Conservation (phyloP, 1,140 invertebrate species). For the Drosophila arawakana region DNA sequence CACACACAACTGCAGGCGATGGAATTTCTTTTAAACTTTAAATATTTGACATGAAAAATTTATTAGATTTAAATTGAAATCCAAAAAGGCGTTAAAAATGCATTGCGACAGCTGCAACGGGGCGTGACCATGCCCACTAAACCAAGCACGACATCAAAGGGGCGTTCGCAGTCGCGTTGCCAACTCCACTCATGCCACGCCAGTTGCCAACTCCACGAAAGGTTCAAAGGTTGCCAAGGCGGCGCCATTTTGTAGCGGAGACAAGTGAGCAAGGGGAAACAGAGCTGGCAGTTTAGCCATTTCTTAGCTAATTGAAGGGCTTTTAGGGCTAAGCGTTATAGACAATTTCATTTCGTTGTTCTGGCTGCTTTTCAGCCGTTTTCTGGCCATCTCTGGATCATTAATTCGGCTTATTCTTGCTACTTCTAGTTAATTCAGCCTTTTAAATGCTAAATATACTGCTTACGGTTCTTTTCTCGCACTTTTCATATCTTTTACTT, state of each 20-base stretch:
- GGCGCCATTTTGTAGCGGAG: slow-evolving; percentile 50
- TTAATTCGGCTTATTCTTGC: too few species aligned
- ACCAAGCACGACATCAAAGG: background rate
- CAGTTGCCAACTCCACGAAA: slow-evolving; percentile 16
- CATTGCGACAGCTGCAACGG: slow-evolving; percentile 55
- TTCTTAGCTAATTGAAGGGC: too few species aligned
- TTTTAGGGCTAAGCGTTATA: too few species aligned
- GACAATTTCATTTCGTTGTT: too few species aligned
- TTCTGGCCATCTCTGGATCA: too few species aligned
- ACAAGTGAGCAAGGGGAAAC: background rate
- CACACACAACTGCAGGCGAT: slow-evolving; percentile 21
- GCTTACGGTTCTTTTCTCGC: too few species aligned
- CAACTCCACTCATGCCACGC: slow-evolving; percentile 10
- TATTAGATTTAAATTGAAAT: slow-evolving; percentile 55
- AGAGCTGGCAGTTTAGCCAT: too few species aligned
- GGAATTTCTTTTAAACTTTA: slow-evolving; percentile 25
- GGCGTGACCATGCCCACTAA: slow-evolving; percentile 35
- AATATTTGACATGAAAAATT: slow-evolving; percentile 62
- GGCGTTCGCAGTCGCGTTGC: slow-evolving; percentile 17
- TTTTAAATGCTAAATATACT: too few species aligned
- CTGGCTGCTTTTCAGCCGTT: too few species aligned
- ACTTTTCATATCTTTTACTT: too few species aligned
- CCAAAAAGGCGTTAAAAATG: slow-evolving; percentile 36
- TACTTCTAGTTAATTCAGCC: too few species aligned
- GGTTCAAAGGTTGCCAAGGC: slow-evolving; percentile 72